phyloP scores from a whole-genome alignment of 2,888 invertebrate genomes.

The Hypolimnas misippus region DNA sequence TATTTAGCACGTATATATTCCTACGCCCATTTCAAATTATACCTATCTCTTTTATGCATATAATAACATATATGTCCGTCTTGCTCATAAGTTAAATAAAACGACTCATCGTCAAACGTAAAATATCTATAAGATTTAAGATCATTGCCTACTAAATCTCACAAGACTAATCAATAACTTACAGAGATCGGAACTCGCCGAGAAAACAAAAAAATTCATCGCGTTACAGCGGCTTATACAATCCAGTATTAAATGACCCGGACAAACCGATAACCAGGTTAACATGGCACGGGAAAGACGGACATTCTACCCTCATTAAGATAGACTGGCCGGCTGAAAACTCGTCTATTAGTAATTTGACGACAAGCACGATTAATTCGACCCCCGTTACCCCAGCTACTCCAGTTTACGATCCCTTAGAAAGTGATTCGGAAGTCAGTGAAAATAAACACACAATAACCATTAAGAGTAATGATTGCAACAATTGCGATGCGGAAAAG shows the following conservation, averaged over 20 bases:
- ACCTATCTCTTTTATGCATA: no score
- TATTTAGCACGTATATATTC: no score
- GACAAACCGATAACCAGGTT: constrained; percentile 53
- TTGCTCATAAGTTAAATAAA: no score
- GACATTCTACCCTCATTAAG: constrained; percentile 75
- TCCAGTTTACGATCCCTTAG: constrained; percentile 71
- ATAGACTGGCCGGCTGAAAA: constrained; percentile 76
- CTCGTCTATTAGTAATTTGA: constrained; percentile 61
- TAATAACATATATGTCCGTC: no score
- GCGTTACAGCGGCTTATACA: constrained; percentile 70
- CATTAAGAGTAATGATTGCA: constrained; percentile 61
- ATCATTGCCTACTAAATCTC: constrained; percentile 19
- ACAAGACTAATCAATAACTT: constrained; percentile 43
- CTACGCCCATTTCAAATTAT: no score
- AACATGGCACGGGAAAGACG: constrained; percentile 78
- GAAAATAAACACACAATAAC: constrained; percentile 74
- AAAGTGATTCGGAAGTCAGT: constrained; percentile 74
- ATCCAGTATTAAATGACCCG: constrained; percentile 53
- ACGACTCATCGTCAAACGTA: no score
- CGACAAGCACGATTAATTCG: constrained; percentile 65
- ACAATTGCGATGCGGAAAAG: constrained; percentile 65
- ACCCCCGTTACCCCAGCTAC: constrained; percentile 69
- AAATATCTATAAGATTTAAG: no score
- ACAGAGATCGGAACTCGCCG: constrained; percentile 77
- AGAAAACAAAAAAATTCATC: constrained; percentile 64